phyloP scores from a whole-genome alignment of 2,888 invertebrate species.

The Lithodes maja region DNA sequence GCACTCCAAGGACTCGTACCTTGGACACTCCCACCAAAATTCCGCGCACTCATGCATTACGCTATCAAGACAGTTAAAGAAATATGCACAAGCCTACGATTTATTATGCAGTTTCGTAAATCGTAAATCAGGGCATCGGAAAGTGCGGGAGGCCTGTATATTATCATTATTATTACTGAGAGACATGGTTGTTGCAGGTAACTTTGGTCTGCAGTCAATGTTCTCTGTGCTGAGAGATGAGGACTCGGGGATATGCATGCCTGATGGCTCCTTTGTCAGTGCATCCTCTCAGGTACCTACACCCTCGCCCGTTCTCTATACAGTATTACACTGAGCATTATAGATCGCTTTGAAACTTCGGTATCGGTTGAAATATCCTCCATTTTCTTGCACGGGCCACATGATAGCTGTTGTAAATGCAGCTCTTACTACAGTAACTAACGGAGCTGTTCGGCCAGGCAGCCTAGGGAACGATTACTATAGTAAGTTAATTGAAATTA shows the following conservation, averaged over 20 bases:
- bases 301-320: not conserved
- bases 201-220: constrained; percentile 78
- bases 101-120: no score
- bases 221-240: constrained; percentile 82
- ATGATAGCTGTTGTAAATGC: no score
- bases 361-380: no score
- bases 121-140: not conserved
- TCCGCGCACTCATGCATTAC: no score
- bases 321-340: not conserved
- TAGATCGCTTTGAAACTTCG: not conserved
- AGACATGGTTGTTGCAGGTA: constrained; percentile 72
- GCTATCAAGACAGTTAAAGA: no score
- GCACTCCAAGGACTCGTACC: no score
- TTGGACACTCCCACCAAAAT: not conserved
- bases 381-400: no score
- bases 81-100: no score
- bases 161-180: not conserved
- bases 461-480: no score
- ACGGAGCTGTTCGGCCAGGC: no score
- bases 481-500: no score
- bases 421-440: no score
- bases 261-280: constrained; percentile 79
- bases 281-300: constrained; percentile 80
- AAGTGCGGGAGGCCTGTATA: not conserved
- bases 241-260: constrained; percentile 80